Evolutionary conservation across 2,113 vertebrate species (phyloP), one percentile per base, ranked within the genome.

Genomic region (Epinephelus cyanopodus): DNA sequence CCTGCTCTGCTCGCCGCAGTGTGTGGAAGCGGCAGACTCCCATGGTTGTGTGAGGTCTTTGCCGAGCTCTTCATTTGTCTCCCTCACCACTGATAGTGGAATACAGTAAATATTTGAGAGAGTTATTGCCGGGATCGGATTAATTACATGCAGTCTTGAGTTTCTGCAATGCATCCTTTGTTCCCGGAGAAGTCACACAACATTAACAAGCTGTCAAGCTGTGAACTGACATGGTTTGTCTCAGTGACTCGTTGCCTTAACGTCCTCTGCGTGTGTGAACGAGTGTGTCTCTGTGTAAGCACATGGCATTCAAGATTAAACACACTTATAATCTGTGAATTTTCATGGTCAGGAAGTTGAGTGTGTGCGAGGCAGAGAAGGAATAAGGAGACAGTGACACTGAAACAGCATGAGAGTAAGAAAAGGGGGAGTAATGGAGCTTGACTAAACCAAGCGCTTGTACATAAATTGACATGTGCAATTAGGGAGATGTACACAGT

Each of bases 401-500:
- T 39, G 37, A 65, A 68, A 27, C 15, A 63, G 74, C 50, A 69
- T 6, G 29, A 57, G 47, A 68, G 75, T 74, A 61, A 64, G 62
- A 52, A 29, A 18, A 2, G 50, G 60, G 66, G 58, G 53, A 12
- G 71, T 85, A 89, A 93, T 89, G 80, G 80, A 90, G 90, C 90
- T 91, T 93, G 88, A 93, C 90, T 93, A 93, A 94, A 90, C 81
- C 76, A 62, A 83, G 90, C 75, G 74, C 92, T 92, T 92, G 84
- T 91, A 85, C 90, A 93, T 93, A 93, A 93, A 93, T 92, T 93
- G 91, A 92, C 92, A 90, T 92, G 86, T 93, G 90, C 86, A 94
- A 94, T 95, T 95, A 94, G 82, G 85, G 85, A 90, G 90, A 93
- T 88, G 90, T 93, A 93, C 92, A 92, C 93, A 93, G 87, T 91